phyloP scores from a whole-genome alignment of 2,888 invertebrate genomes.

The Acrocyrtus sp. region DNA sequence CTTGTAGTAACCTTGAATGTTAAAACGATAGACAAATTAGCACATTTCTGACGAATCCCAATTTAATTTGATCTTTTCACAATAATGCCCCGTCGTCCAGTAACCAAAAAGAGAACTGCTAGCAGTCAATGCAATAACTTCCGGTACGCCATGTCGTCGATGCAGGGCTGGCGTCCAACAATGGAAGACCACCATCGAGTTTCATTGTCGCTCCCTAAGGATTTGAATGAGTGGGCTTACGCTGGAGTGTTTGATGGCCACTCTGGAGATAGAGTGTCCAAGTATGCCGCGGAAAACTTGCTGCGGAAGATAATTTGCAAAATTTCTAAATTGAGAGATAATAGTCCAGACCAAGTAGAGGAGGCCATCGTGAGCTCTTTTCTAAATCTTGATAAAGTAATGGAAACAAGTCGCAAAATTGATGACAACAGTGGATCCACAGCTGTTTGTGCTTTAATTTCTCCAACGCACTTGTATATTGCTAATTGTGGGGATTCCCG shows the following conservation, averaged over 20 bases:
- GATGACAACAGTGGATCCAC: constrained; percentile 34
- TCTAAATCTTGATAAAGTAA: background rate
- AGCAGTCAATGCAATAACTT: background rate
- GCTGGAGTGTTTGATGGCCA: constrained; percentile 75
- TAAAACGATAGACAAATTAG: too few species aligned
- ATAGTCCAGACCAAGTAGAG: background rate
- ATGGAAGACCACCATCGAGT: constrained; percentile 39
- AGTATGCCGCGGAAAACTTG: constrained; percentile 67
- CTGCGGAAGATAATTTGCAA: constrained; percentile 66
- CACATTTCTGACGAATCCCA: too few species aligned
- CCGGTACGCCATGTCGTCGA: constrained; percentile 10
- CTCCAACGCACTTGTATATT: constrained; percentile 69
- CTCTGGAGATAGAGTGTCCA: constrained; percentile 69
- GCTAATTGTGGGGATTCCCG: constrained; percentile 70
- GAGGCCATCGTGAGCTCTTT: constrained; percentile 1
- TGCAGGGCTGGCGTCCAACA: constrained; percentile 31
- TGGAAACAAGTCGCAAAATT: constrained; percentile 5
- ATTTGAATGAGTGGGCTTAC: constrained; percentile 67
- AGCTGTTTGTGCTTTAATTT: constrained; percentile 66
- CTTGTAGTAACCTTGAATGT: too few species aligned
- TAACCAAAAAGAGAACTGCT: constrained; percentile 15
- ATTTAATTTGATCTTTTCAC: too few species aligned
- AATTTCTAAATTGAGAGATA: background rate
- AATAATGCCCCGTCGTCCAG: background rate
- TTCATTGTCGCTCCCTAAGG: background rate